Percentiles rank a stretch among this genome's conserved stretches.
These are phyloP conservation scores for Odontophorus gujanensis DNA, from an alignment of 2,113 vertebrate species.

Conservation along the genomic window DNA sequence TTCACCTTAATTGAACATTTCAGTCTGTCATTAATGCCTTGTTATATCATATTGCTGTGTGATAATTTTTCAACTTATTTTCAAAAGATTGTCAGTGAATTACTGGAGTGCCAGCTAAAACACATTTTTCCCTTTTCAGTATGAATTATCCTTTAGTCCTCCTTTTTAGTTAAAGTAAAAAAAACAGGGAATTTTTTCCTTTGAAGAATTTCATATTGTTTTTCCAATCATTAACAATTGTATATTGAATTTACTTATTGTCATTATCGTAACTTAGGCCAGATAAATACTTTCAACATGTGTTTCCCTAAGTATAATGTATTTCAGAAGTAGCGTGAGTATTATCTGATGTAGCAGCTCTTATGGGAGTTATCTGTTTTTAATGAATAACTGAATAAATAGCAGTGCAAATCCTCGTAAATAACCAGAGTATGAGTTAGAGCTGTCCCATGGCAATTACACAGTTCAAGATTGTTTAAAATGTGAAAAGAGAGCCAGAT, in stretches of 20 bases:
- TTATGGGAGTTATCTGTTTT: conserved; percentile 70
- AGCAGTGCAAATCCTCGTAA: conserved; percentile 30
- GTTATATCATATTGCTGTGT: neutral
- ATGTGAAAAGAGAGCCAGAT: conserved; percentile 36
- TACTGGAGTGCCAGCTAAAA: neutral
- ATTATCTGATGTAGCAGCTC: neutral
- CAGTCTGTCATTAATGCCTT: neutral
- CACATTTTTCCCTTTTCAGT: neutral
- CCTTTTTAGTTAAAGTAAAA: neutral
- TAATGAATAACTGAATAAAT: conserved; percentile 73
- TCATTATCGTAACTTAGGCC: neutral
- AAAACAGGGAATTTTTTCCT: neutral
- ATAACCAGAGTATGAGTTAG: conserved; percentile 28
- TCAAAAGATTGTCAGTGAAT: neutral
- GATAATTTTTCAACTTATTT: neutral
- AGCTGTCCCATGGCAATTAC: conserved; percentile 36
- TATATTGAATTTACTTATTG: neutral
- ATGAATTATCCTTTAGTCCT: neutral
- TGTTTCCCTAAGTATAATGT: conserved; percentile 7
- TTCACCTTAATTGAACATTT: neutral
- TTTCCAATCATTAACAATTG: neutral
- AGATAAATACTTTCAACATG: conserved; percentile 1
- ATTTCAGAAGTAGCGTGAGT: conserved; percentile 4
- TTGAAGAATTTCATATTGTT: neutral
- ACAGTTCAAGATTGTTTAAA: conserved; percentile 32